Evolutionary conservation across 92 coral and sea anemone genomes (phyloP).

Genomic region (Epizoanthus scotinus): DNA sequence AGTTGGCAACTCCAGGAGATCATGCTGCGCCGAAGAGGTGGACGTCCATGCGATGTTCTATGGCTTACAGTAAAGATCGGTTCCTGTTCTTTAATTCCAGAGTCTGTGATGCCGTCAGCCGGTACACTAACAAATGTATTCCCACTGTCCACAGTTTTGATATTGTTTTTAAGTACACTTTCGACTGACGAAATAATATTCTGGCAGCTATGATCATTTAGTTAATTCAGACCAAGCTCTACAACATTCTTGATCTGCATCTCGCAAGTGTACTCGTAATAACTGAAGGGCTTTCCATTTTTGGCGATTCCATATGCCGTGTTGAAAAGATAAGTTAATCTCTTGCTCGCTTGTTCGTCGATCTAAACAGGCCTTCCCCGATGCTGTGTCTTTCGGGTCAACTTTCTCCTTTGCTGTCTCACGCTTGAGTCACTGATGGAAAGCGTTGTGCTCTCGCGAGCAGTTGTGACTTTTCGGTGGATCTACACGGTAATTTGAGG

Average conservation of each 20-base stretch:
- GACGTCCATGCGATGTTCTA: slow-evolving; percentile 49
- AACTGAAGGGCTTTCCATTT: slow-evolving; percentile 45
- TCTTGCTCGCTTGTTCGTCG: slow-evolving; percentile 29
- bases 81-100: slow-evolving; percentile 33
- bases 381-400: slow-evolving; percentile 31
- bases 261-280: slow-evolving; percentile 47
- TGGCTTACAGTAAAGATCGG: background rate
- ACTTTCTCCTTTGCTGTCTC: slow-evolving; percentile 14
- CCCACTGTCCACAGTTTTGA: background rate
- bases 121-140: slow-evolving; percentile 9
- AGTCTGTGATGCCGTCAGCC: slow-evolving; percentile 45
- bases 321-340: slow-evolving; percentile 27
- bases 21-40: slow-evolving; percentile 52
- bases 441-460: slow-evolving; percentile 30
- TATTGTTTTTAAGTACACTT: background rate
- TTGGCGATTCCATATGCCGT: slow-evolving; percentile 43
- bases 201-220: background rate
- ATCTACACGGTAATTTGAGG: slow-evolving; percentile 33
- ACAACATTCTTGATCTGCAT: slow-evolving; percentile 18
- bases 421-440: background rate
- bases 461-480: slow-evolving; percentile 38
- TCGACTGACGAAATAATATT: background rate
- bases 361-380: slow-evolving; percentile 28
- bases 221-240: slow-evolving; percentile 7
- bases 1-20: slow-evolving; percentile 48